Conservation (phyloP, 1,140 invertebrate species). For the Caenorhabditis brenneri region DNA sequence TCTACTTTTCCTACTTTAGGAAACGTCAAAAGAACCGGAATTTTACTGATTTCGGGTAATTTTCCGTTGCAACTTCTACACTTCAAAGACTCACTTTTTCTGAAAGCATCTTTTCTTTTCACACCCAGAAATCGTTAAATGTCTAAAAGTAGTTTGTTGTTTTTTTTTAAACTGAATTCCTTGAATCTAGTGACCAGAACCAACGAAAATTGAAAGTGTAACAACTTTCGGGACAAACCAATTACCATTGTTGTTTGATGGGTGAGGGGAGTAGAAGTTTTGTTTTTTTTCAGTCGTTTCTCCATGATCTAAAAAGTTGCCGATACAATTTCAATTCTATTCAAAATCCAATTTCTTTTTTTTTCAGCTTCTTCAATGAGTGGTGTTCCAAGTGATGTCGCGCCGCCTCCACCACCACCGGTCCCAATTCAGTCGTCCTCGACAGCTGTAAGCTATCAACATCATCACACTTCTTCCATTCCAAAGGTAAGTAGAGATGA, state of each 20-base stretch:
- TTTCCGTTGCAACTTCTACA: not conserved
- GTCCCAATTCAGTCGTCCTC: constrained; percentile 3
- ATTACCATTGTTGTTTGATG: constrained; percentile 17
- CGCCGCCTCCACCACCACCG: constrained; percentile 18
- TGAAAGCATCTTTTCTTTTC: not conserved
- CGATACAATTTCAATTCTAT: not conserved
- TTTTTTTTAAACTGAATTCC: not conserved
- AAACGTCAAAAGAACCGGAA: not conserved
- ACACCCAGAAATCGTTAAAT: not conserved
- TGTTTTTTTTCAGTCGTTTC: not conserved
- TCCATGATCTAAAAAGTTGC: not conserved
- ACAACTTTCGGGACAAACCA: constrained; percentile 19
- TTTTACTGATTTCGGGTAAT: constrained; percentile 9
- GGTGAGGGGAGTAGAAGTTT: not conserved
- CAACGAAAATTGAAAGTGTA: constrained; percentile 16
- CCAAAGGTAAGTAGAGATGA: no score
- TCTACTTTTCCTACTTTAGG: not conserved
- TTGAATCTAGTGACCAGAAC: constrained; percentile 1
- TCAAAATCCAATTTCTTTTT: not conserved
- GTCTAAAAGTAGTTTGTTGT: not conserved
- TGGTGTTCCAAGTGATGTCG: constrained; percentile 26
- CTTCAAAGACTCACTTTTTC: no score
- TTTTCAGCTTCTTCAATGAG: constrained; percentile 38
- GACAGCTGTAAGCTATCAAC: constrained; percentile 6
- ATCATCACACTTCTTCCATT: constrained; percentile 10